Evolutionary conservation across 2,113 vertebrate species (phyloP), one percentile per base, ranked within the genome.

Genomic region (Globicephala melas): DNA sequence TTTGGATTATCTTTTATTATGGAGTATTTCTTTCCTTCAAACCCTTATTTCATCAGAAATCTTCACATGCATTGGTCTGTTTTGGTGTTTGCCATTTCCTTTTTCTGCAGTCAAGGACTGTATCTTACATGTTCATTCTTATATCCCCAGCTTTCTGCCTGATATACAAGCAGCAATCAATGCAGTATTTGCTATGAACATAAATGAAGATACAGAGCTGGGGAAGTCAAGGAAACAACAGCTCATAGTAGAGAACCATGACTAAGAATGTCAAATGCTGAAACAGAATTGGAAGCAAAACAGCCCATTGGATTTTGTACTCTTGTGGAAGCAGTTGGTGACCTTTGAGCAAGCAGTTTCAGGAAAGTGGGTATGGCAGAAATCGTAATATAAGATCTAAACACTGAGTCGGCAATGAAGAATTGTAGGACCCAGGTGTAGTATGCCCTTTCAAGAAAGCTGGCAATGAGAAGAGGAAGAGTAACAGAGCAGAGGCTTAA

Each of bases 291-390:
- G 91, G 36, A 83, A 87, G 26, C 33, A 91, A 38, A 90, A 67
- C 76, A 25, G 38, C 3, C 18, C 28, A 53, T 17, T 86, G 67
- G 23, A 47, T 91, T 82, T 36, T 92, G 6, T 67, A 81, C 33
- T 81, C 84, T 83, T n/a, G 15, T 36, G 21, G 38, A 95, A 94
- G 79, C 71, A 91, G 71, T 86, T 91, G 85, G 95, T 93, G 58
- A 82, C 77, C 85, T 97, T 91, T 97, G 81, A 89, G 41, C 21
- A 6, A 89, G 26, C 18, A 89, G 68, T 91, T 95, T 82, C 77
- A 63, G 67, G 41, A 55, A 89, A 82, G 20, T 44, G 41, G 36
- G 28, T 31, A n/a, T 71, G 26, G 33, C n/a, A 83, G 91, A 81
- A 90, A 67, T 13, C 50, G 25, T 31, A 53, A 26, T 28, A 17